phyloP scores from a whole-genome alignment of 2,888 invertebrate species.

The Pachycephus smyrnensis region DNA sequence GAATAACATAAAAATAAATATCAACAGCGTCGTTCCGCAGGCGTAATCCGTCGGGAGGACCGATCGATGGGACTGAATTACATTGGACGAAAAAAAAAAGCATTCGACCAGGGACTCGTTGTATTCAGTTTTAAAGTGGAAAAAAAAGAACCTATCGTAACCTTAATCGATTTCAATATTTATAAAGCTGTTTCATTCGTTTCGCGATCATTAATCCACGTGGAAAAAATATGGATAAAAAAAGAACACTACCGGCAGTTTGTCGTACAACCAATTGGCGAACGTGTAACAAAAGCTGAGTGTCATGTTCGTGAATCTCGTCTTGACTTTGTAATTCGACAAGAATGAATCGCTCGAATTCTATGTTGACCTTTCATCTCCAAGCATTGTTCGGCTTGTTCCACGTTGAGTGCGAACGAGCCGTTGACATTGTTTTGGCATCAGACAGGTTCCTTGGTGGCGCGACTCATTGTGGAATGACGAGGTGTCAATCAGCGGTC shows the following conservation, averaged over 20 bases:
- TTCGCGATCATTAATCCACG: background rate
- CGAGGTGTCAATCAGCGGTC: background rate
- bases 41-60: background rate
- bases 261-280: background rate
- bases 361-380: constrained; percentile 11
- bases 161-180: background rate
- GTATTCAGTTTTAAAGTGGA: background rate
- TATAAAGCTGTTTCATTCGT: background rate
- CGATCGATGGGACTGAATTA: background rate
- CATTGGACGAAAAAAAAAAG: background rate
- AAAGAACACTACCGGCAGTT: background rate
- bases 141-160: background rate
- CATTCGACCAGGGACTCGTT: background rate
- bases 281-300: background rate
- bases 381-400: background rate
- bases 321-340: background rate
- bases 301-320: background rate
- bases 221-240: background rate
- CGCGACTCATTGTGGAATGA: background rate
- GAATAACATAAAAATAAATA: background rate
- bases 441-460: background rate
- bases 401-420: constrained; percentile 16
- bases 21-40: background rate
- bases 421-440: constrained; percentile 20
- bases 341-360: background rate